phyloP scores from a whole-genome alignment of 2,888 invertebrate genomes.

The Rhamnusium bicolor region DNA sequence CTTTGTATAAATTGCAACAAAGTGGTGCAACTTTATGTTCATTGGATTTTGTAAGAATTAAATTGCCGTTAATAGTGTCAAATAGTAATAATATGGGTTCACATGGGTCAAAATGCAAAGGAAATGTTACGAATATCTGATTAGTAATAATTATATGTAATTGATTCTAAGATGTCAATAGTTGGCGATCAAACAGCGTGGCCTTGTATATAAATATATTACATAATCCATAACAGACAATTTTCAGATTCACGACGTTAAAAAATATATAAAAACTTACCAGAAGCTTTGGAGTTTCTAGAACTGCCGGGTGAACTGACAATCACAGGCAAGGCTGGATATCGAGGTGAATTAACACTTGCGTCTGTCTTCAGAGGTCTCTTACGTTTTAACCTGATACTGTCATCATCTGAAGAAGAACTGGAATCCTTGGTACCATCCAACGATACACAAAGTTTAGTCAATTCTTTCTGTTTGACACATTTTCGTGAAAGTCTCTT shows the following conservation, averaged over 20 bases:
- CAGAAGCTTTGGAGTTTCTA: neutral
- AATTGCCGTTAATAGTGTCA: no score
- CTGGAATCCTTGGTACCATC: conserved; percentile 49
- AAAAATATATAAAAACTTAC: neutral
- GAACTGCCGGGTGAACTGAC: neutral
- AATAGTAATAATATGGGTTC: no score
- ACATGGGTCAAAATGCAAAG: no score
- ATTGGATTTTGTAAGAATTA: no score
- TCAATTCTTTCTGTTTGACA: neutral
- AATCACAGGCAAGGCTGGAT: conserved; percentile 27
- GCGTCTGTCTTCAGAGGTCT: neutral
- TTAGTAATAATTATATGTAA: no score
- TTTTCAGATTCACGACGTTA: no score
- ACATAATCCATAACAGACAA: no score
- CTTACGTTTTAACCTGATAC: neutral
- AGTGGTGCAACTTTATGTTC: no score
- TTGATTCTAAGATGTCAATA: neutral
- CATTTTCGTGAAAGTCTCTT: neutral
- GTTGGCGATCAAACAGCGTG: neutral
- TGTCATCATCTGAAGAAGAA: conserved; percentile 37
- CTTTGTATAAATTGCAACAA: no score
- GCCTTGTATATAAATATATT: no score
- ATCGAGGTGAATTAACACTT: neutral
- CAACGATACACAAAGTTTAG: conserved; percentile 28
- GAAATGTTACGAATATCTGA: no score